phyloP scores from a whole-genome alignment of 2,888 invertebrate species.

The Drosophila conformis region DNA sequence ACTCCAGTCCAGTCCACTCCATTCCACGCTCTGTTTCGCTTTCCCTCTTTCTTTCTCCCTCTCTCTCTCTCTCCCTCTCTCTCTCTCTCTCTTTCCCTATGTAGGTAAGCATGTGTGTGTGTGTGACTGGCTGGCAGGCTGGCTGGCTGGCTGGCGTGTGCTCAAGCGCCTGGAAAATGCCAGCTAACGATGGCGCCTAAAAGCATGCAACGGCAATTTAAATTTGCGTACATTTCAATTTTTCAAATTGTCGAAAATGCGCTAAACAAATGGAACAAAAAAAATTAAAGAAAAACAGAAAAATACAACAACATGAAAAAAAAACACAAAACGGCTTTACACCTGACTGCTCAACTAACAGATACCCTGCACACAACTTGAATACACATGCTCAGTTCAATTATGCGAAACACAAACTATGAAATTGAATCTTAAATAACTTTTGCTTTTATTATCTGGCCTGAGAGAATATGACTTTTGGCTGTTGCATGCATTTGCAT shows the following conservation, averaged over 20 bases:
- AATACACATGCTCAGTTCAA: neutral
- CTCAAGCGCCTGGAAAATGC: slow-evolving; percentile 77
- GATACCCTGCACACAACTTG: neutral
- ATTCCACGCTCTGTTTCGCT: neutral
- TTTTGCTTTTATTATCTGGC: neutral
- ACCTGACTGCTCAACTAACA: neutral
- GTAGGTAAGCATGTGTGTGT: slow-evolving; percentile 15
- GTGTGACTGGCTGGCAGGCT: slow-evolving; percentile 25
- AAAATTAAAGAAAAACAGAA: neutral
- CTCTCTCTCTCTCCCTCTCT: too few relatives aligned
- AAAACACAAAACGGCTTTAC: slow-evolving; percentile 5
- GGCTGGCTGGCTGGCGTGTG: slow-evolving; percentile 28
- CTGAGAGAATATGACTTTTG: neutral
- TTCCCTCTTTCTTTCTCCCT: too few relatives aligned
- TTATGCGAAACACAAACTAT: neutral
- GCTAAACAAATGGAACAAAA: slow-evolving; percentile 45
- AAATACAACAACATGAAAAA: neutral
- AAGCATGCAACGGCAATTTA: slow-evolving; percentile 75
- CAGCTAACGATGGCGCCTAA: slow-evolving; percentile 73
- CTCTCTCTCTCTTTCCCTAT: neutral
- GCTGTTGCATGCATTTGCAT: neutral
- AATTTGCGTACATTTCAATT: slow-evolving; percentile 73
- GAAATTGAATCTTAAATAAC: neutral
- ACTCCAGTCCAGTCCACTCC: neutral
- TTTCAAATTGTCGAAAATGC: slow-evolving; percentile 63